phyloP scores from a whole-genome alignment of 2,888 invertebrate genomes.

The Patella ulyssiponensis region DNA sequence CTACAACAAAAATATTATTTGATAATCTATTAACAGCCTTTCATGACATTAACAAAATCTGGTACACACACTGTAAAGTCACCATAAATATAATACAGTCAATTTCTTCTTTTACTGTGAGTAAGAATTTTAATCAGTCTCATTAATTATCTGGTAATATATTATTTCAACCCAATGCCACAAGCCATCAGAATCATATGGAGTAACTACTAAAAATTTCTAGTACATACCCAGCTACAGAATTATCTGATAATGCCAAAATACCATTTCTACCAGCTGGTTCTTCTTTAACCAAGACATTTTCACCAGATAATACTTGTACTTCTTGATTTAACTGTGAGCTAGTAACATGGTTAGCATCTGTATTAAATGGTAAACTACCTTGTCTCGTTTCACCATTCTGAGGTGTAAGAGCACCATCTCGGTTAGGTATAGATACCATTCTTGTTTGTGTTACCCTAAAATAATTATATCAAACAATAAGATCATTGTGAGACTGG shows the following conservation, averaged over 20 bases:
- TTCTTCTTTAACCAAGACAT: neutral
- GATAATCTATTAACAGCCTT: no score
- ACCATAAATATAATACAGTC: no score
- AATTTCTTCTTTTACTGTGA: no score
- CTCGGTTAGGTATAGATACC: conserved; percentile 39
- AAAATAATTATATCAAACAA: neutral
- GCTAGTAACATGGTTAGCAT: conserved; percentile 43
- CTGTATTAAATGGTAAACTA: conserved; percentile 45
- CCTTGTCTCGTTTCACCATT: conserved; percentile 38
- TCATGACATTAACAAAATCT: no score
- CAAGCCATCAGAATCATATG: no score
- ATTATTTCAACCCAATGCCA: no score
- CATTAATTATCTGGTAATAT: no score
- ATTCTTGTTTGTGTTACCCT: conserved; percentile 27
- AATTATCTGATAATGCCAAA: neutral
- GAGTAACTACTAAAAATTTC: no score
- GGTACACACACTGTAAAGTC: no score
- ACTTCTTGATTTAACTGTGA: conserved; percentile 38
- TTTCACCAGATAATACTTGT: neutral
- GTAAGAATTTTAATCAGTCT: no score
- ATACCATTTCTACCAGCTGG: conserved; percentile 4
- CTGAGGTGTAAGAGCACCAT: conserved; percentile 16
- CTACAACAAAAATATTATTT: conserved; percentile 37
- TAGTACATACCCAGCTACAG: neutral
- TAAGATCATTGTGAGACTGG: no score